Evolutionary conservation across 1,140 invertebrate species (phyloP), one percentile per base, ranked within the genome.

Genomic region (Adoxophyes honmai): DNA sequence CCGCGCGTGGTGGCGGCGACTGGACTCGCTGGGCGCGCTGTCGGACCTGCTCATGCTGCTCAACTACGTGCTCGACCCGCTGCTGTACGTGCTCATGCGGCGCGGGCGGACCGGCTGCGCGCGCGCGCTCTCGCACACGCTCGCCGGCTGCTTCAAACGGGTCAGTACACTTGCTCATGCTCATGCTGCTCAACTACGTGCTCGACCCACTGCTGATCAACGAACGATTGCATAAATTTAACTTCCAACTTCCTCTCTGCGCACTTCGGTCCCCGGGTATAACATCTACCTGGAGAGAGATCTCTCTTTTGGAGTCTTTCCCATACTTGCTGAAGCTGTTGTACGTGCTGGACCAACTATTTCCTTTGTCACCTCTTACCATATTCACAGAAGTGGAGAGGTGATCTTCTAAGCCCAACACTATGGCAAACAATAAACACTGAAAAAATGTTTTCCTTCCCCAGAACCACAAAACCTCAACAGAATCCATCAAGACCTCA

Each of bases 41-140:
- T 94, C 94, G 1, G 95, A 97, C 75, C 85, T 95, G 5, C 81
- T 96, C 37, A 93, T 96, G 79, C 92, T 94, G n/a, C 70, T 96
- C 16, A 95, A 96, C 75, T 96, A 96, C 73, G 93, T 94, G 11
- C 85, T 96, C 38, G 94, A 97, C 84, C 96, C 96, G 0, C 94
- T 94, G 60, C 92, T 96, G 42, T 96, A 96, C 77, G 95, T 97
- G 10, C 81, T 96, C 11, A 89, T 94, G 64, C 88, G 94, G 51
- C 89, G 90, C 53, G 83, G 90, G 6, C 60, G 68, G 0, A 64
- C 52, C 6, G 37, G 70, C 18, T 75, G 74, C 34, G 52, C 68
- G 60, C 55, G 62, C 33, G 57, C 60, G 9, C 64, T 81, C 14
- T 77, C 73, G 56, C 76, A 76, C 42, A 69, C 68, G 35, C 65